Conservation (phyloP, 2,888 invertebrate species). For the Schizaphis graminum region DNA sequence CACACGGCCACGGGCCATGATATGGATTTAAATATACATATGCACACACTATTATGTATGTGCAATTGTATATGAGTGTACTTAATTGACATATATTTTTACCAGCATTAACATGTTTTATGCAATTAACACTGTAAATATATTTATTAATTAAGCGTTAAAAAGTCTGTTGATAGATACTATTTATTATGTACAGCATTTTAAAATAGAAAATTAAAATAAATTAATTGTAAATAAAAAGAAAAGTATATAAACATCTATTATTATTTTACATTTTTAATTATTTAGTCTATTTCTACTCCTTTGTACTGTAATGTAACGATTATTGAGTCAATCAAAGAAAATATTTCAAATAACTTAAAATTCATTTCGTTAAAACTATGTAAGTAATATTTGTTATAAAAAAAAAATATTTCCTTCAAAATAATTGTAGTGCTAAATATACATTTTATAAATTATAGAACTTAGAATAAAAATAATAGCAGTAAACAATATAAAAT, state of each 20-base stretch:
- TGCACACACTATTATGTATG: neutral
- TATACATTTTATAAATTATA: neutral
- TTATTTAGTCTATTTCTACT: neutral
- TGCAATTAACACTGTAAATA: conserved; percentile 36
- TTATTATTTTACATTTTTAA: conserved; percentile 18
- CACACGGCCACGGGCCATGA: neutral
- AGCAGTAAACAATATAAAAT: neutral
- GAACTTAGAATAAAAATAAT: neutral
- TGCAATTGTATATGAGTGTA: neutral
- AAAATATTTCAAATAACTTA: neutral
- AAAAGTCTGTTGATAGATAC: conserved; percentile 32
- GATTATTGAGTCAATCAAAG: neutral
- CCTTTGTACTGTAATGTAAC: neutral
- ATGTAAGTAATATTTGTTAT: neutral
- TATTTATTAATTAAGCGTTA: conserved; percentile 38
- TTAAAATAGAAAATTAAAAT: conserved; percentile 30
- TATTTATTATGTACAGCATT: conserved; percentile 53
- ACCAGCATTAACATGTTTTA: conserved; percentile 44
- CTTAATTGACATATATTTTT: conserved; percentile 29
- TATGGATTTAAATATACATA: conserved; percentile 37
- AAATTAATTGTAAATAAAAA: conserved; percentile 46
- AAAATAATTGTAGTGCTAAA: neutral
- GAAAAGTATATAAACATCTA: neutral
- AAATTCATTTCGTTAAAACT: neutral
- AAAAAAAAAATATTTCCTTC: neutral